Evolutionary conservation across 1,140 invertebrate genomes (phyloP), one percentile per base, ranked within the genome.

Genomic region (Tribolium madens): DNA sequence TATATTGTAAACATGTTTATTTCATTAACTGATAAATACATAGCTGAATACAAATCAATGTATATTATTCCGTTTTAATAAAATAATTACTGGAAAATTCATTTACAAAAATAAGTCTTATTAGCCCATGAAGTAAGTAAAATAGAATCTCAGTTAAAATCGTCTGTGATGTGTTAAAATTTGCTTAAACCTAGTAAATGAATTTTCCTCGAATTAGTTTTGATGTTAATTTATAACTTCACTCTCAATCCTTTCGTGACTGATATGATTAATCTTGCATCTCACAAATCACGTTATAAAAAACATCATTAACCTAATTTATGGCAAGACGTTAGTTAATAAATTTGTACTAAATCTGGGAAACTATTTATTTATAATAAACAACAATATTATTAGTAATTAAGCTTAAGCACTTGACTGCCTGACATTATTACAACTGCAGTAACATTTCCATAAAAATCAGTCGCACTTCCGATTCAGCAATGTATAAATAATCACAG

Each of bases 401-500:
- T 73, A 73, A 53, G 47, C 71, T 73, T 73, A 73, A 73, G 71
- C 71, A 52, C 48, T 73, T 73, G 26, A 64, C 53, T 21, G 53
- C 53, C 53, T 60, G 53, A 60, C 53, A 17, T 1, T 26, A 64
- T 64, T 64, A 64, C 57, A 64, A 33, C 31, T 18, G 57, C 13
- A 14, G 57, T 26, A 21, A 60, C 53, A 60, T 60, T 13, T 9
- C 18, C 26, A 26, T 53, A 15, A 21, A 64, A 33, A 64, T 64
- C 57, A 64, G 57, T 64, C 53, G 18, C 26, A 60, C 18, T 60
- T 60, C 26, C 57, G 31, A 33, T 14, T 64, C 57, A 64, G 57
- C 57, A 71, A 71, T 46, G 75, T 73, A 72, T 64, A 77, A 47
- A 69, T 74, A 77, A 77, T 77, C 76, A 77, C 76, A 77, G 76